Evolutionary conservation across 2,797 vertebrate genomes (phyloP), one percentile per base, ranked within the genome.

Genomic region (Phoeniculus purpureus): DNA sequence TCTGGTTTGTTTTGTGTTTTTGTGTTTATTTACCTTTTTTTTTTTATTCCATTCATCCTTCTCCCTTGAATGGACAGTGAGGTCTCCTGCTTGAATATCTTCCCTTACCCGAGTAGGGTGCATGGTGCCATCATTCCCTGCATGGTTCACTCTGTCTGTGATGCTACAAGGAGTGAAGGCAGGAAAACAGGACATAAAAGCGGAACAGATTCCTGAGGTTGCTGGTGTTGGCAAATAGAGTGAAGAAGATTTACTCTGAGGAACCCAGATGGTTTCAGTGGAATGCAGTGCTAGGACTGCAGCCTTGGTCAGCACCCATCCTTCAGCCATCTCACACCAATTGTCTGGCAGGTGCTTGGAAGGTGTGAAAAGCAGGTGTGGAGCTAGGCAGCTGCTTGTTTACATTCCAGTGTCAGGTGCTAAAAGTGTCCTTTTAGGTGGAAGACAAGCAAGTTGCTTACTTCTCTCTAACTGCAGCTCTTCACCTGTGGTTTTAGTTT

Each of bases 401-500:
- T 82, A 72, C 47, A 52, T 94, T 81, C 56, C 61, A 59, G 43
- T 83, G 82, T 83, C 89, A 94, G 67, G 74, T 58, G 27, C 74
- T 95, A 80, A 93, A 93, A 85, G n/a, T 37, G 64, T 89, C 52
- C 48, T 81, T 82, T 40, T 65, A 52, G 81, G 59, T 21, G 60
- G 37, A 80, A 88, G 75, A 70, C 54, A 34, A 68, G 51, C 40
- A n/a, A 52, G 74, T 83, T 82, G 40, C 65, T 87, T 82, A 7
- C 65, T 88, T 65, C 31, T 59, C 18, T 87, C 23, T 67, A 27
- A 51, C 74, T 50, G 27, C 32, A 61, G 45, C 88, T 78, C 75
- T 80, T 85, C 75, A 12, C 62, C 40, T 52, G 78, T 88, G 32
- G 0, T 16, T 87, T 89, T 85, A 92, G 59, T 92, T 94, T 93